phyloP scores from a whole-genome alignment of 2,797 vertebrate genomes.

The Chaetophractus vellerosus region DNA sequence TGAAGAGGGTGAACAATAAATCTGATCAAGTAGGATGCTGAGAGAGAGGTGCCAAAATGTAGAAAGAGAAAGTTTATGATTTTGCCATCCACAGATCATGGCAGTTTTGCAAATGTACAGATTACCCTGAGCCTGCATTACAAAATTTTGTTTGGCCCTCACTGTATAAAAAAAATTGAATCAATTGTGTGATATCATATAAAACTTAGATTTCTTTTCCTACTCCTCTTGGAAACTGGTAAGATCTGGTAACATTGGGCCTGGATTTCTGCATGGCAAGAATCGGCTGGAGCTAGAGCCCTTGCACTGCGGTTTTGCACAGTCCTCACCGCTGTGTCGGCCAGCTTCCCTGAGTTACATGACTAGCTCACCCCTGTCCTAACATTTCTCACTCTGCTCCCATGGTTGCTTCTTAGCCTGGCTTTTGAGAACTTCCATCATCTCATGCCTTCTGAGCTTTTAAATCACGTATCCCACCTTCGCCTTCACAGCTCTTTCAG shows the following conservation, averaged over 20 bases:
- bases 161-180: background rate
- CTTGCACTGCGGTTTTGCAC: accelerated
- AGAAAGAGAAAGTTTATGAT: background rate
- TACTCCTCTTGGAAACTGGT: background rate
- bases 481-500: background rate
- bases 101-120: background rate
- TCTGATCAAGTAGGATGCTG: background rate
- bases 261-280: background rate
- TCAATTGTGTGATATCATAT: background rate
- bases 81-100: background rate
- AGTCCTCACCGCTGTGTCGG: accelerated
- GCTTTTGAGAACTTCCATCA: background rate
- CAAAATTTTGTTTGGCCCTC: background rate
- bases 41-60: background rate
- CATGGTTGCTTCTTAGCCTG: background rate
- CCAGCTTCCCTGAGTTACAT: background rate
- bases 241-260: background rate
- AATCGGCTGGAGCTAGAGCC: background rate
- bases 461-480: background rate
- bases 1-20: too few relatives aligned
- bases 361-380: background rate
- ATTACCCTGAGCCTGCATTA: background rate
- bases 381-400: background rate
- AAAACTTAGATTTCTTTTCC: background rate
- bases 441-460: background rate